These are phyloP conservation scores for Corynorhinus townsendii DNA, from an alignment of 2,113 vertebrate genomes.

Conservation along the genomic window DNA sequence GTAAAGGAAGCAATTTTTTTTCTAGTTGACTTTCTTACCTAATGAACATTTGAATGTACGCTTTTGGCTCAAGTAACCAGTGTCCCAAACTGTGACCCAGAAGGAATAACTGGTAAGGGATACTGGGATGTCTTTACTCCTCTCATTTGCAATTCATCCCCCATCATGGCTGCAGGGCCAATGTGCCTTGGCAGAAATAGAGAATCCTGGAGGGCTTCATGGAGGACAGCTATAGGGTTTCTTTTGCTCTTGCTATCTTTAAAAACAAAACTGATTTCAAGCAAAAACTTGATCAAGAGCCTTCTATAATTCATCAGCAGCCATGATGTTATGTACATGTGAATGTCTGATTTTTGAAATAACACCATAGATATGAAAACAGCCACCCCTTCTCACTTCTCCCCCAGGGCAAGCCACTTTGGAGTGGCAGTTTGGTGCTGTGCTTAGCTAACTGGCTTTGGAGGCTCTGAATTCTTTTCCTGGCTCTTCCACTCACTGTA, in stretches of 20 bases:
- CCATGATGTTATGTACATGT: neutral
- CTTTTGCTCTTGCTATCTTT: neutral
- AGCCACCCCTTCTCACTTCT: too few relatives aligned
- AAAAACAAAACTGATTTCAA: neutral
- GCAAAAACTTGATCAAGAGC: constrained; percentile 6
- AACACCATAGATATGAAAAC: neutral
- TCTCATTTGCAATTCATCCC: neutral
- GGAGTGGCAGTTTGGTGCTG: fast-evolving
- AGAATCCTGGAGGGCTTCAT: neutral
- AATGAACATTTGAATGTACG: neutral
- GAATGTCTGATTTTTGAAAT: neutral
- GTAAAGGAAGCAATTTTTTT: neutral
- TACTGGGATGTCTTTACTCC: neutral
- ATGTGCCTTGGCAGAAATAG: neutral
- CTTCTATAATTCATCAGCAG: neutral
- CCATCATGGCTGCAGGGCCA: neutral
- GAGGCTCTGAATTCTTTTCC: neutral
- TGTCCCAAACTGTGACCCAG: neutral
- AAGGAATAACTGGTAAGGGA: constrained; percentile 34
- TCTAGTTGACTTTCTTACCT: neutral
- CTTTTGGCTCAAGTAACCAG: neutral
- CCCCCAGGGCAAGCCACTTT: neutral
- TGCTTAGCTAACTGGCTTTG: neutral
- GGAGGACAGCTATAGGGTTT: neutral
- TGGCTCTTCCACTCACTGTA: neutral